phyloP scores from a whole-genome alignment of 2,888 invertebrate genomes.

The Cryptus viduatorius region DNA sequence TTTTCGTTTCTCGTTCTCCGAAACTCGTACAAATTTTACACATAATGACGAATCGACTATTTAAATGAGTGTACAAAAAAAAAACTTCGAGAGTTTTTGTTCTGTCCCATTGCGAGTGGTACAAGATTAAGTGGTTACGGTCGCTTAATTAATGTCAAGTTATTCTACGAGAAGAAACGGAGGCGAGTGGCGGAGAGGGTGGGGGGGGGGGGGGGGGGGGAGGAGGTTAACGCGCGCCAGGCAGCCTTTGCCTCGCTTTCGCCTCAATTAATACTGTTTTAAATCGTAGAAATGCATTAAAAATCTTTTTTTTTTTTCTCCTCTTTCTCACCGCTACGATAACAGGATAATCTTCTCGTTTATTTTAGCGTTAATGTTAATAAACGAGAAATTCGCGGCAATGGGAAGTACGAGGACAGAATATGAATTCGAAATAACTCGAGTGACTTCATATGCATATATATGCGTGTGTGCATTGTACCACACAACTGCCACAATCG shows the following conservation, averaged over 20 bases:
- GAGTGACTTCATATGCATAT: background rate
- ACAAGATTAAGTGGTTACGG: conserved; percentile 70
- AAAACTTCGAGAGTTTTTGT: background rate
- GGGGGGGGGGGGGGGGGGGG: background rate
- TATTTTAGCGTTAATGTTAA: conserved; percentile 35
- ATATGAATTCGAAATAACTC: background rate
- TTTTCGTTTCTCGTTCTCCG: background rate
- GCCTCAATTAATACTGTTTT: conserved; percentile 60
- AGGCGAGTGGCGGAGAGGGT: background rate
- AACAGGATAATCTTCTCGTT: conserved; percentile 35
- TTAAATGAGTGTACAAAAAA: conserved; percentile 14
- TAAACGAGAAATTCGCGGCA: conserved; percentile 21
- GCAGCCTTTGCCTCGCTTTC: conserved; percentile 31
- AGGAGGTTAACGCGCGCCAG: background rate
- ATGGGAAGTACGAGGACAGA: background rate
- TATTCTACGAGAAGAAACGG: conserved; percentile 64
- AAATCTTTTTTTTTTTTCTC: conserved; percentile 27
- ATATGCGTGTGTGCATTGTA: background rate
- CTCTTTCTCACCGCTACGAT: background rate
- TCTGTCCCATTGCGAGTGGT: conserved; percentile 52
- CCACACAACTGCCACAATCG: background rate
- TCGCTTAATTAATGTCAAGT: conserved; percentile 73
- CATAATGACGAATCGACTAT: background rate
- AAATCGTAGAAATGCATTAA: conserved; percentile 60
- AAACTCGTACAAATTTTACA: background rate